phyloP scores from a whole-genome alignment of 1,140 invertebrate species.

The Aphelenchoides avenae region DNA sequence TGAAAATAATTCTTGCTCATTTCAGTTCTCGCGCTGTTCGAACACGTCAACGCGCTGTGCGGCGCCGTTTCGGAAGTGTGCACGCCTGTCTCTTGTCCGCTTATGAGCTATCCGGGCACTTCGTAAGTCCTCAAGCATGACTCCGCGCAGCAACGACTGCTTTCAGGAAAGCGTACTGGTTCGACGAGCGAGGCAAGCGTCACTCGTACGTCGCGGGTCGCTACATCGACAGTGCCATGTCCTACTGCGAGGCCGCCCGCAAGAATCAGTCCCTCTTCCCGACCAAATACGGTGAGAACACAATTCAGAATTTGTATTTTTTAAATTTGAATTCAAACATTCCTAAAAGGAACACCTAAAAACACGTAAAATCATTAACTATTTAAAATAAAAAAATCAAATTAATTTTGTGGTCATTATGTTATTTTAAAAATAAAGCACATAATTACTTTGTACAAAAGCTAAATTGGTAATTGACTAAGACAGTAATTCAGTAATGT shows the following conservation, averaged over 20 bases:
- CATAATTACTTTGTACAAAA: too few relatives aligned
- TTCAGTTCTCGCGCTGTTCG: conserved; percentile 53
- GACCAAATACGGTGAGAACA: conserved; percentile 56
- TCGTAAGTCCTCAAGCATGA: conserved; percentile 26
- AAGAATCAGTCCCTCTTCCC: conserved; percentile 56
- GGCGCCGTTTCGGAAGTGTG: conserved; percentile 51
- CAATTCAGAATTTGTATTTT: background rate
- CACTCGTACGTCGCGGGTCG: conserved; percentile 52
- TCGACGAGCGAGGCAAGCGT: conserved; percentile 51
- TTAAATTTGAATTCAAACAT: background rate
- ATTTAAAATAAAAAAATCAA: background rate
- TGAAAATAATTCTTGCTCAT: conserved; percentile 7
- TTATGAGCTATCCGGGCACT: conserved; percentile 50
- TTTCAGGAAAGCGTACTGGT: conserved; percentile 53
- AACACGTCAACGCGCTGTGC: conserved; percentile 56
- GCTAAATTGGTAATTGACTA: too few relatives aligned
- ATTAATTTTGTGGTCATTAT: background rate
- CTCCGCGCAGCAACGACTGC: background rate
- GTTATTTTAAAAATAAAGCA: background rate
- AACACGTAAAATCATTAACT: background rate
- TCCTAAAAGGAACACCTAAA: background rate
- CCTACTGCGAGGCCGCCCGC: conserved; percentile 47
- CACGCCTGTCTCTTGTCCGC: conserved; percentile 41
- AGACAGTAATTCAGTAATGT: too few relatives aligned
- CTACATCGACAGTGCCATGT: conserved; percentile 58